These are phyloP conservation scores for Chloebia gouldiae DNA, from an alignment of 2,113 vertebrate species.

Conservation along the genomic window DNA sequence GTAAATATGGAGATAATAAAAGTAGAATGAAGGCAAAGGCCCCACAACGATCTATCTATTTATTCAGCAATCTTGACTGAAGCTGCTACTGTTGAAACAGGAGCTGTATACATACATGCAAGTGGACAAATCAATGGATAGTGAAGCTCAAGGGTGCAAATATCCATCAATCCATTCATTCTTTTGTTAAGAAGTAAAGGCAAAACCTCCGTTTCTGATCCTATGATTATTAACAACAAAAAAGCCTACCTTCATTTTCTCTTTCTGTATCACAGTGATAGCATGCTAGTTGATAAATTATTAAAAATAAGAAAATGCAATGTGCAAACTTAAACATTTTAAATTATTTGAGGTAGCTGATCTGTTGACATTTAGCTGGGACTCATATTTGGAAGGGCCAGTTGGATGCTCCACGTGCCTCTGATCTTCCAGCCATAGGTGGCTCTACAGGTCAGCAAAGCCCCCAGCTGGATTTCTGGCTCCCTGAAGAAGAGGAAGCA, in stretches of 20 bases:
- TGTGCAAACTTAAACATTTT: background rate
- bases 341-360: background rate
- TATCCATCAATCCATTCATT: background rate
- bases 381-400: background rate
- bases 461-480: background rate
- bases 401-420: fast-evolving
- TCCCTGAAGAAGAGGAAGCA: fast-evolving
- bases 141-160: background rate
- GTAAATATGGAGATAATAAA: background rate
- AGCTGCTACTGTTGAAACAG: background rate
- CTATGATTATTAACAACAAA: background rate
- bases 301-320: background rate
- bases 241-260: background rate
- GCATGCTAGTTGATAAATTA: background rate
- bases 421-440: background rate
- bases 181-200: background rate
- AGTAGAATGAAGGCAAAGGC: background rate
- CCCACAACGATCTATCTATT: background rate
- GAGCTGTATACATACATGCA: background rate
- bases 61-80: background rate
- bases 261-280: background rate
- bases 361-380: background rate
- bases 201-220: background rate
- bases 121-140: background rate
- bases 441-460: background rate